A percentile compares a stretch with the other conserved stretches of the same genome.
Evolutionary conservation across 2,888 invertebrate species (phyloP).

Genomic region (Zootermopsis nevadensis): DNA sequence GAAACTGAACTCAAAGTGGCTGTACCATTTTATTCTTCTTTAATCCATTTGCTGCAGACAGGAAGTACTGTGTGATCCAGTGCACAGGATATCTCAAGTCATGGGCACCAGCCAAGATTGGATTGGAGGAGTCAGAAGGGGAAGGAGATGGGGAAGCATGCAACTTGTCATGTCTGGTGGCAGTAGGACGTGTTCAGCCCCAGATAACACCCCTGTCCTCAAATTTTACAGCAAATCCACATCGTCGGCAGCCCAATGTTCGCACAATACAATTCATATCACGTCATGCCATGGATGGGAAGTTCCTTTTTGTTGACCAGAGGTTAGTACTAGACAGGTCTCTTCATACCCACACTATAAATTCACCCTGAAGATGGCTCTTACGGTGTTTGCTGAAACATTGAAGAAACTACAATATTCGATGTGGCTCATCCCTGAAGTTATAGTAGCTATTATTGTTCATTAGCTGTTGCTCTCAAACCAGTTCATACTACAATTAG

Average conservation of each 20-base stretch:
- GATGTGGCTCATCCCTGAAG: too few relatives aligned
- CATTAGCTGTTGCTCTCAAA: too few relatives aligned
- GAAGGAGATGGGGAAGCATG: constrained; percentile 68
- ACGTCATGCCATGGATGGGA: constrained; percentile 89
- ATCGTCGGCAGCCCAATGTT: constrained; percentile 65
- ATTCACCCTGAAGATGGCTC: too few relatives aligned
- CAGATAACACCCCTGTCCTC: constrained; percentile 61
- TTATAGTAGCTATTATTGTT: too few relatives aligned
- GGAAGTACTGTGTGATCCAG: constrained; percentile 89
- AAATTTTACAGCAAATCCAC: constrained; percentile 55
- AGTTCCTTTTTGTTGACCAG: constrained; percentile 93
- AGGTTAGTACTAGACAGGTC: constrained; percentile 67
- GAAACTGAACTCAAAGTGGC: too few relatives aligned
- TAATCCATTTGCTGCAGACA: constrained; percentile 67
- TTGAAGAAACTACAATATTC: too few relatives aligned
- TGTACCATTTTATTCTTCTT: too few relatives aligned
- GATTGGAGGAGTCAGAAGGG: constrained; percentile 74
- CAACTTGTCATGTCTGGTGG: constrained; percentile 88
- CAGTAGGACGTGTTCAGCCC: constrained; percentile 82
- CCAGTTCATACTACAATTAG: too few relatives aligned
- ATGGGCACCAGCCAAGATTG: constrained; percentile 85
- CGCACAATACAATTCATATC: constrained; percentile 82
- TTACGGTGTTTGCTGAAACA: too few relatives aligned
- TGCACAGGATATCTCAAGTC: constrained; percentile 95
- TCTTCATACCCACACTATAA: too few relatives aligned